Evolutionary conservation across 2,113 vertebrate species (phyloP).

Genomic region (Mus spicilegus): DNA sequence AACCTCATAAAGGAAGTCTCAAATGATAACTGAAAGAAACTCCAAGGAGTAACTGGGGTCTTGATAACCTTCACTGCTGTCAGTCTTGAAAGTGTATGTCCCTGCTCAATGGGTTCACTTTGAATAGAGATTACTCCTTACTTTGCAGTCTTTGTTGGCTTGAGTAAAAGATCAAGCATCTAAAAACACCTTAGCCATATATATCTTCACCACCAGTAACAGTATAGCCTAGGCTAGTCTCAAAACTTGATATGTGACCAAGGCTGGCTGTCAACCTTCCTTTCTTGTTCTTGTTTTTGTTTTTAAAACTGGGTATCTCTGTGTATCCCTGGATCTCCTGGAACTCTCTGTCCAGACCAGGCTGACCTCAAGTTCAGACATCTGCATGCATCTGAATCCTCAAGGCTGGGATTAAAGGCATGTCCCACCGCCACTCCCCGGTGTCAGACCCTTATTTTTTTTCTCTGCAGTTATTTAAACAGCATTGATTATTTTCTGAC

Average conservation of each 20-base stretch:
- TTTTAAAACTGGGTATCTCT: too few relatives aligned
- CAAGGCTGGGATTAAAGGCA: not conserved
- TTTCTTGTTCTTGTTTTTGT: too few relatives aligned
- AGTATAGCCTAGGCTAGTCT: not conserved
- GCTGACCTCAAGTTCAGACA: not conserved
- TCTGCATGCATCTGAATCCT: not conserved
- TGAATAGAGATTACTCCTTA: not conserved
- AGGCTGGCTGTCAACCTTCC: not conserved
- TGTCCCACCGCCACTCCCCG: not conserved
- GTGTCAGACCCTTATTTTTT: not conserved
- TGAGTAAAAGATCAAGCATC: not conserved
- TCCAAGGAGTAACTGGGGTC: too few relatives aligned
- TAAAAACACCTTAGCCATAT: not conserved
- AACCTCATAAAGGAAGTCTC: too few relatives aligned
- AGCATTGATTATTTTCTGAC: not conserved
- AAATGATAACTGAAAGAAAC: too few relatives aligned
- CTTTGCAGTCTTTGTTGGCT: not conserved
- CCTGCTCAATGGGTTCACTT: not conserved
- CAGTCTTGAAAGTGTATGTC: not conserved
- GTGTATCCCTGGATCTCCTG: too few relatives aligned
- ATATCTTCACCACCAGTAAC: not conserved
- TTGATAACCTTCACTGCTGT: not conserved
- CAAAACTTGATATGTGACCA: not conserved
- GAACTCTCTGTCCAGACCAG: too few relatives aligned
- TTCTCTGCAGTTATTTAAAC: not conserved